A percentile compares a stretch with the other conserved stretches of the same genome.
These are phyloP conservation scores for Speoplatyrhinus poulsoni DNA, from an alignment of 2,113 vertebrate species.

Conservation along the genomic window DNA sequence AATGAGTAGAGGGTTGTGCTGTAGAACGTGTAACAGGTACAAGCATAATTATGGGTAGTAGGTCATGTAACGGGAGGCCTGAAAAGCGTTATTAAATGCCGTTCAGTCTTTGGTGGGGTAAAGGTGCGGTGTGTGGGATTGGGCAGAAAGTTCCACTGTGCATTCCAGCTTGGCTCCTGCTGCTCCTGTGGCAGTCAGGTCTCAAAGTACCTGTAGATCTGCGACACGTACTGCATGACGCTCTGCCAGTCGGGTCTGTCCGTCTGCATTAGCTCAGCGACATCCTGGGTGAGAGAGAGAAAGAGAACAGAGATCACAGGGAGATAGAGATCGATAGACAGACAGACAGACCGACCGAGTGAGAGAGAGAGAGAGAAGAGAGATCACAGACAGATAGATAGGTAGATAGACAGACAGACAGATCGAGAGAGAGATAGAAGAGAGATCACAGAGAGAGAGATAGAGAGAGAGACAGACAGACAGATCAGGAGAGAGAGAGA, in stretches of 20 bases:
- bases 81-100: not conserved
- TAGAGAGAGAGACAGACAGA: no score
- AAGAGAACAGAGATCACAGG: not conserved
- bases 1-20: not conserved
- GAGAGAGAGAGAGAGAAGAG: no score
- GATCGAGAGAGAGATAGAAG: no score
- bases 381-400: no score
- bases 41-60: no score
- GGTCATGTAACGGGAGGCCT: no score
- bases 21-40: not conserved
- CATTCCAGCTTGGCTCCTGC: conserved; percentile 15
- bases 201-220: conserved; percentile 99
- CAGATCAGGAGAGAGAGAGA: no score
- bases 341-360: no score
- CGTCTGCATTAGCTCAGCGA: conserved; percentile 90
- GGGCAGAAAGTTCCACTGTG: conserved; percentile 51
- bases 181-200: conserved; percentile 75
- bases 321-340: not conserved
- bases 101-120: not conserved
- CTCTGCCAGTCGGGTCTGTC: conserved; percentile 98
- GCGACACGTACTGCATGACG: conserved; percentile 95
- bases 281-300: conserved; percentile 76
- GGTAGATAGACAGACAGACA: no score
- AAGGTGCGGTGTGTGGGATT: conserved; percentile 1
- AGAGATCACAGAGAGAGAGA: no score